Percentiles rank a stretch among this genome's conserved stretches.
Conservation (phyloP, 2,113 vertebrate genomes). For the Trichomycterus rosablanca region DNA sequence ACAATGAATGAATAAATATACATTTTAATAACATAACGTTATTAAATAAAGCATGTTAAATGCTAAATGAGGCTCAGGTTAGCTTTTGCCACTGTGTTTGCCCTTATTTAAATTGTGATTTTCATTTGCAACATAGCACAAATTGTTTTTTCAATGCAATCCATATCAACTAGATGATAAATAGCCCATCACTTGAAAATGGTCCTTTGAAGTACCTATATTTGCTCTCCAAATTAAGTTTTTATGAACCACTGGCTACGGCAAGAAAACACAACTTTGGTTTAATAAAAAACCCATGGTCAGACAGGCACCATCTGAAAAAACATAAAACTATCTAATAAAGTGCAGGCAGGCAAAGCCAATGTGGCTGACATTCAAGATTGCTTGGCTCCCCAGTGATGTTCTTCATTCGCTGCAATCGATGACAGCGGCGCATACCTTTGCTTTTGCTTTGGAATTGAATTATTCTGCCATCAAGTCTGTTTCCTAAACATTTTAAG, state of each 20-base stretch:
- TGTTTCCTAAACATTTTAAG: conserved; percentile 6
- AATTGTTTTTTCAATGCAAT: background rate
- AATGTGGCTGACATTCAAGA: conserved; percentile 40
- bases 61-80: too few species aligned
- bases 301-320: conserved; percentile 31
- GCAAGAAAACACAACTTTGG: conserved; percentile 7
- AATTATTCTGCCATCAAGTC: conserved; percentile 4
- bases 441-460: conserved; percentile 6
- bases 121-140: too few species aligned
- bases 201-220: too few species aligned
- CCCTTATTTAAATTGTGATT: too few species aligned
- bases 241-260: conserved; percentile 8
- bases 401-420: conserved; percentile 29
- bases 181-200: conserved; percentile 3
- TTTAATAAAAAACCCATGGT: conserved; percentile 39
- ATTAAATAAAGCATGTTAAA: too few species aligned
- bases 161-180: conserved; percentile 7
- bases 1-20: too few species aligned
- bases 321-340: conserved; percentile 29
- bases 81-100: too few species aligned
- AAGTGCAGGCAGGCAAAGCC: conserved; percentile 32
- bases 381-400: conserved; percentile 15
- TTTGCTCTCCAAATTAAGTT: conserved; percentile 11
- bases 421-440: conserved; percentile 4
- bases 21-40: too few species aligned